Evolutionary conservation across 2,797 vertebrate genomes (phyloP).

Genomic region (Tokudaia tokunoshimensis): DNA sequence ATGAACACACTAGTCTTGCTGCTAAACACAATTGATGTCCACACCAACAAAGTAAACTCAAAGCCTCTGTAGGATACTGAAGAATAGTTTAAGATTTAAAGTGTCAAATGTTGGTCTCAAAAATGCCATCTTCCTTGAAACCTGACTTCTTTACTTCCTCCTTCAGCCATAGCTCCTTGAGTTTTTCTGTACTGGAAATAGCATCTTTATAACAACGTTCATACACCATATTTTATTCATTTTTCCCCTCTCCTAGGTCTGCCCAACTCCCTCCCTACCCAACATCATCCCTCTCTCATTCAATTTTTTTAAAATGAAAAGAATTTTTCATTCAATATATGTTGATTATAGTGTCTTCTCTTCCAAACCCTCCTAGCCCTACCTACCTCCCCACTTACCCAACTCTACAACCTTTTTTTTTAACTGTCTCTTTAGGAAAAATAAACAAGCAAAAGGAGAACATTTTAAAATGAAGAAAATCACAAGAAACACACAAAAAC

Average conservation of each 20-base stretch:
- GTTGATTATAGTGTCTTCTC: no score
- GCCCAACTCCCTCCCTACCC: neutral
- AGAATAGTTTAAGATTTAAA: neutral
- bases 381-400: neutral
- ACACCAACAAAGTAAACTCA: neutral
- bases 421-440: neutral
- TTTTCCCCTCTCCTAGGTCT: neutral
- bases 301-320: neutral
- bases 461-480: neutral
- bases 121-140: neutral
- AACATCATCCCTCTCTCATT: neutral
- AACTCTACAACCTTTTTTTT: neutral
- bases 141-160: neutral
- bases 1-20: neutral
- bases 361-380: neutral
- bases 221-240: neutral
- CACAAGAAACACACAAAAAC: neutral
- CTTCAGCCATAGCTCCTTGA: neutral
- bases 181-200: neutral
- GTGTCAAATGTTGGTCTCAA: slow-evolving; percentile 9
- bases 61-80: neutral
- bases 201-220: neutral
- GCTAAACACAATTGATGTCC: neutral
- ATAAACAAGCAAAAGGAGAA: neutral
- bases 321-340: neutral